A percentile compares a stretch with the other conserved stretches of the same genome.
Conservation (phyloP, 2,113 vertebrate species). For the Puma concolor region DNA sequence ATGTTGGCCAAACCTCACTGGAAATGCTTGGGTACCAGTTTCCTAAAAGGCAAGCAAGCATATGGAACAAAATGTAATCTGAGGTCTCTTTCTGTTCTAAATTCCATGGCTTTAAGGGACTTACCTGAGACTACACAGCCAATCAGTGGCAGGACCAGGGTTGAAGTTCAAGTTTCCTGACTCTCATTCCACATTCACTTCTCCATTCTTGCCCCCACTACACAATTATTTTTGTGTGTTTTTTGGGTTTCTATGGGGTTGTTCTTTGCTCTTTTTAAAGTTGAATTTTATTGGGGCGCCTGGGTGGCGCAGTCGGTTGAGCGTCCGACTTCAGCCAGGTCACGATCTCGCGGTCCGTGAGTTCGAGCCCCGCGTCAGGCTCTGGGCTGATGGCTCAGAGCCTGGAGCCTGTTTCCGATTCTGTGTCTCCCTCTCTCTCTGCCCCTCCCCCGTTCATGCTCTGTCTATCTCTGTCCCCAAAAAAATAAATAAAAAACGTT, state of each 20-base stretch:
- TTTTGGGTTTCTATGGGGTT: not conserved
- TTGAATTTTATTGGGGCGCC: not conserved
- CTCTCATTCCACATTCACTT: not conserved
- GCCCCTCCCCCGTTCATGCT: no score
- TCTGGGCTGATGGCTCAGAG: no score
- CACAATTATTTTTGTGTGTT: not conserved
- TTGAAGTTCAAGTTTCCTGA: not conserved
- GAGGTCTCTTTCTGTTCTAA: not conserved
- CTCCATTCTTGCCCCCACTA: not conserved
- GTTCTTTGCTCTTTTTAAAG: conserved; percentile 1
- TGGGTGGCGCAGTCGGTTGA: no score
- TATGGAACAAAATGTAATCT: not conserved
- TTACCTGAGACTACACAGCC: not conserved
- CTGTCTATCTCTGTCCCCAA: no score
- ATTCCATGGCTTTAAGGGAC: not conserved
- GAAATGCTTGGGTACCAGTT: not conserved
- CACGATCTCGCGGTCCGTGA: no score
- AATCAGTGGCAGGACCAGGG: not conserved
- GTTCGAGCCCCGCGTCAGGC: no score
- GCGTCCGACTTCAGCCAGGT: no score
- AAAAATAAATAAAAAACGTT: no score
- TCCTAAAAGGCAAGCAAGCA: not conserved
- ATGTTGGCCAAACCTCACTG: not conserved
- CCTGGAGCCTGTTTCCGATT: no score
- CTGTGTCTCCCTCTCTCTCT: no score